Percentiles rank a stretch among this genome's conserved stretches.
Conservation (phyloP, 2,888 invertebrate genomes). For the Philaethria dido region DNA sequence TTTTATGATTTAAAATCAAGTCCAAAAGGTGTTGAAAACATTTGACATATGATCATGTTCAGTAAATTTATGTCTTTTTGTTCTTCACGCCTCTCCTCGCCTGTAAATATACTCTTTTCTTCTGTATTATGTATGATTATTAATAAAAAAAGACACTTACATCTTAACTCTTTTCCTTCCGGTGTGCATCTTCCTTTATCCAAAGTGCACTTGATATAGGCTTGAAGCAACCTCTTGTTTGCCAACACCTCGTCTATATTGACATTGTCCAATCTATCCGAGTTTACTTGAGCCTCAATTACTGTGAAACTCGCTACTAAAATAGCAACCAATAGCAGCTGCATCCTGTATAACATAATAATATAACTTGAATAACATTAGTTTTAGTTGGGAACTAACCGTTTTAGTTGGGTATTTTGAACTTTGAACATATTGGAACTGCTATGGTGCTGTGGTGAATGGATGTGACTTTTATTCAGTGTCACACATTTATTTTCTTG, state of each 20-base stretch:
- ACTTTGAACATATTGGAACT: background rate
- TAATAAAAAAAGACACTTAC: constrained; percentile 70
- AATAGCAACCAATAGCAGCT: constrained; percentile 49
- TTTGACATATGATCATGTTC: no score
- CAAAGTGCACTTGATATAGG: constrained; percentile 88
- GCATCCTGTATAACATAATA: constrained; percentile 54
- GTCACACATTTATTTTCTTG: no score
- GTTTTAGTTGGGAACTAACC: no score
- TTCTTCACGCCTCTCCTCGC: no score
- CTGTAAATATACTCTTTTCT: no score
- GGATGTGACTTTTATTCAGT: background rate
- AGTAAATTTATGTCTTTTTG: no score
- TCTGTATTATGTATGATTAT: no score
- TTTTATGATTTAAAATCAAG: no score
- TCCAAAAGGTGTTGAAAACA: no score
- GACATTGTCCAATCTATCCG: constrained; percentile 87
- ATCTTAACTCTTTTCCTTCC: constrained; percentile 88
- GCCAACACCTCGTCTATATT: constrained; percentile 87
- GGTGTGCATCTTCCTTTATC: constrained; percentile 86
- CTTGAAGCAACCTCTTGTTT: constrained; percentile 86
- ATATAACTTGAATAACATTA: background rate
- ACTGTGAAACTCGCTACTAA: constrained; percentile 47
- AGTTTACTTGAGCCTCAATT: constrained; percentile 69
- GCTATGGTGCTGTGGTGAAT: background rate
- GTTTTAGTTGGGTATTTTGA: no score